Conservation (phyloP, 2,113 vertebrate genomes). For the Muntiacus muntjak region DNA sequence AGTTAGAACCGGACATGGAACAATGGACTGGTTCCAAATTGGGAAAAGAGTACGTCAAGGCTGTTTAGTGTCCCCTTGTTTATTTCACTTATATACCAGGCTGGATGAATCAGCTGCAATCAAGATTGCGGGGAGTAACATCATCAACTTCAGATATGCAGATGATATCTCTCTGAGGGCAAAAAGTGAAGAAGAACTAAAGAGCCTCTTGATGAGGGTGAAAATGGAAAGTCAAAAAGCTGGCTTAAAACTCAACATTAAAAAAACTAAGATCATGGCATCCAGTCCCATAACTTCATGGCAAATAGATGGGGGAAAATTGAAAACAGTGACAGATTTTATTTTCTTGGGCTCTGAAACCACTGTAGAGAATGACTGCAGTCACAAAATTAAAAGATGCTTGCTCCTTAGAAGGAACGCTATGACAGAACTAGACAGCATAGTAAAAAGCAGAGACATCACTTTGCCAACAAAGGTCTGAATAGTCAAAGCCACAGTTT, state of each 20-base stretch:
- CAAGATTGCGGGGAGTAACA: background rate
- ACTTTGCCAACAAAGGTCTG: background rate
- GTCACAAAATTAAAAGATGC: background rate
- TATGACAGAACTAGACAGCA: background rate
- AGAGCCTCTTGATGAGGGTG: background rate
- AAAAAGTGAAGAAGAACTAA: background rate
- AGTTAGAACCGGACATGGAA: background rate
- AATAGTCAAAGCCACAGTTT: background rate
- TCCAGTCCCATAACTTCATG: background rate
- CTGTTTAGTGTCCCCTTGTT: background rate
- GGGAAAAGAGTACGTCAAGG: background rate
- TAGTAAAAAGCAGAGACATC: background rate
- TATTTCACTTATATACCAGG: background rate
- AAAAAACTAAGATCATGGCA: background rate
- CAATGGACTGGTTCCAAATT: background rate
- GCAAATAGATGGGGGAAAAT: background rate
- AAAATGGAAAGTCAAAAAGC: background rate
- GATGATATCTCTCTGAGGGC: background rate
- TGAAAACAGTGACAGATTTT: background rate
- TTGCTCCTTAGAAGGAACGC: background rate
- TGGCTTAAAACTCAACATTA: background rate
- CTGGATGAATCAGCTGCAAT: background rate
- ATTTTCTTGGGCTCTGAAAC: background rate
- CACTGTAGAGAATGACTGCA: background rate
- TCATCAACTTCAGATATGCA: background rate